These are phyloP conservation scores for Hormaphis cornu DNA, from an alignment of 1,140 invertebrate genomes.

Conservation along the genomic window DNA sequence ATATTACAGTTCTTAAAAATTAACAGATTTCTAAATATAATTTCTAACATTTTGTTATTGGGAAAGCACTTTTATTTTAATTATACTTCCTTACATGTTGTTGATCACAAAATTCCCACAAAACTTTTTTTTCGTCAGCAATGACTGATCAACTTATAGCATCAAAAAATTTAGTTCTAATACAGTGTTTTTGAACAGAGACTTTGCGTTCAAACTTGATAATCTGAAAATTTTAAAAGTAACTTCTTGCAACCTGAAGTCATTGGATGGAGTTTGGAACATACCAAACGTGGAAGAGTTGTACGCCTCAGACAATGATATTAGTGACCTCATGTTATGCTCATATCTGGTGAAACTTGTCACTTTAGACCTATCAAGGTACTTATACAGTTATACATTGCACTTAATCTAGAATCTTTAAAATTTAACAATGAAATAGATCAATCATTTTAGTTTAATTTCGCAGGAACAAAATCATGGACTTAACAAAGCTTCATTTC, in stretches of 20 bases:
- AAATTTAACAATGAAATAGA: too few relatives aligned
- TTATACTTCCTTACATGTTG: too few relatives aligned
- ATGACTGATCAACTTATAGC: too few relatives aligned
- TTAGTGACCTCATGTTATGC: constrained; percentile 50
- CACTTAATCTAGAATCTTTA: too few relatives aligned
- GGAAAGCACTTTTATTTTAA: too few relatives aligned
- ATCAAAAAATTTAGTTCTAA: neutral
- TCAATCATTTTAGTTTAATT: neutral
- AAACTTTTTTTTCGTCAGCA: too few relatives aligned
- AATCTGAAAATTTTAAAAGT: constrained; percentile 52
- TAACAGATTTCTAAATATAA: too few relatives aligned
- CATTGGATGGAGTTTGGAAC: constrained; percentile 55
- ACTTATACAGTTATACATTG: too few relatives aligned
- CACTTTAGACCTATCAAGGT: constrained; percentile 3
- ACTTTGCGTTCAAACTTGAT: constrained; percentile 54
- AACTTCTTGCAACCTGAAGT: constrained; percentile 53
- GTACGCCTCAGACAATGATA: constrained; percentile 51
- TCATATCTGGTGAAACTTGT: constrained; percentile 42
- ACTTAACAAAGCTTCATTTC: constrained; percentile 7
- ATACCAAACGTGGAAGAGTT: constrained; percentile 47
- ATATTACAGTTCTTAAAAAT: too few relatives aligned
- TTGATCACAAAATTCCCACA: too few relatives aligned
- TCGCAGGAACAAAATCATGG: constrained; percentile 18
- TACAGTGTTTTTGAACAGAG: constrained; percentile 40
- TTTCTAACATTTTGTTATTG: too few relatives aligned